A percentile compares a stretch with the other conserved stretches of the same genome.
Conservation (phyloP, 1,140 invertebrate species). For the Trypoxylus dichotomus region DNA sequence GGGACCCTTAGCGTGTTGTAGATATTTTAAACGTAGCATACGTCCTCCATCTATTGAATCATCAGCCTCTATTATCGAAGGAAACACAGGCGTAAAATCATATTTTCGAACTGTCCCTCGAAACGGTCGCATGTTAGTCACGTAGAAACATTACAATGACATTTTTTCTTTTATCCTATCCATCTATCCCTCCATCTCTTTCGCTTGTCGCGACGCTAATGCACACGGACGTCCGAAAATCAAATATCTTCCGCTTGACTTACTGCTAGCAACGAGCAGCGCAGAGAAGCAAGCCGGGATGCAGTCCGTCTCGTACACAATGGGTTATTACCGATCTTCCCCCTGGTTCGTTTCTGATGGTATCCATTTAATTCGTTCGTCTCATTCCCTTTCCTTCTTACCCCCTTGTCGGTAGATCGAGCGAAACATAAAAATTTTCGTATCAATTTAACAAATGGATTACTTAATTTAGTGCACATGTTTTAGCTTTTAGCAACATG, state of each 20-base stretch:
- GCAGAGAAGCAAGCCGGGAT: not conserved
- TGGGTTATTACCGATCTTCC: slow-evolving; percentile 7
- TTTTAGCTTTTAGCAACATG: not conserved
- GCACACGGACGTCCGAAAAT: not conserved
- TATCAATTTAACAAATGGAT: slow-evolving; percentile 26
- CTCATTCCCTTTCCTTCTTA: not conserved
- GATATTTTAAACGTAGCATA: not conserved
- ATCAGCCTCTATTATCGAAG: not conserved
- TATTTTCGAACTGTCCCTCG: not conserved
- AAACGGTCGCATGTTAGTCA: not conserved
- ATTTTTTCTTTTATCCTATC: not conserved
- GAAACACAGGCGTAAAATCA: not conserved
- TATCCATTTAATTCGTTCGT: slow-evolving; percentile 6
- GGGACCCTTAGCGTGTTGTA: not conserved
- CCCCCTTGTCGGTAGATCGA: not conserved
- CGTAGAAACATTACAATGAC: slow-evolving; percentile 17
- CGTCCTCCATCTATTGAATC: not conserved
- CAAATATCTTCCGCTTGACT: slow-evolving; percentile 16
- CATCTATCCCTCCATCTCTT: not conserved
- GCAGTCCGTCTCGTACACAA: not conserved
- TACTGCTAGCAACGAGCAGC: not conserved
- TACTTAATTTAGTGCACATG: not conserved
- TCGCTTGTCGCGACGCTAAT: not conserved
- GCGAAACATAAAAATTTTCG: slow-evolving; percentile 20
- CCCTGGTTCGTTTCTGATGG: not conserved